Evolutionary conservation across 2,797 vertebrate species (phyloP).

Genomic region (Bradypodion pumilum): DNA sequence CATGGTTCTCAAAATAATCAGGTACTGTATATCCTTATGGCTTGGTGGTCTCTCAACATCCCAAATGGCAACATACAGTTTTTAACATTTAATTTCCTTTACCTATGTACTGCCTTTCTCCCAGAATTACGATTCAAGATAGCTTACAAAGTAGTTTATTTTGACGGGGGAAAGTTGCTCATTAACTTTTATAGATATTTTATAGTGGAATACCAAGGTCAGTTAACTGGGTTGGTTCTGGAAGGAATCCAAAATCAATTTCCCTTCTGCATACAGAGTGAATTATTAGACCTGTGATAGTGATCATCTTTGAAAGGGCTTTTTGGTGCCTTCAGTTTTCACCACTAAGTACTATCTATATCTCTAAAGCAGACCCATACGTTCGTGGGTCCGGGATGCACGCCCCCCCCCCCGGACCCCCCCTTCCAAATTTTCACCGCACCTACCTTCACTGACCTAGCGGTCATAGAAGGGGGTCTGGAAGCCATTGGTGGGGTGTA

Average conservation of each 20-base stretch:
- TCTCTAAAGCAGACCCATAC: too few species aligned
- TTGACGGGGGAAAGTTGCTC: background rate
- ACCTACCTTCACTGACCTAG: too few species aligned
- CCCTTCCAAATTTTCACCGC: too few species aligned
- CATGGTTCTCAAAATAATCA: background rate
- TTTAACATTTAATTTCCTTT: background rate
- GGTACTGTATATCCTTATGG: too few species aligned
- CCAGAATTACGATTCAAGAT: too few species aligned
- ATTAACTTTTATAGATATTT: background rate
- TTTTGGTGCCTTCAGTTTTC: background rate
- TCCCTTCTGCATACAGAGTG: background rate
- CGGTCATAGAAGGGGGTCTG: too few species aligned
- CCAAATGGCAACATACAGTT: too few species aligned
- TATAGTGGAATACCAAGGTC: background rate
- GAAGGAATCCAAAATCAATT: background rate
- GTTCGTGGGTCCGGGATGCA: too few species aligned
- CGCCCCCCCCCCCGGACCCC: too few species aligned
- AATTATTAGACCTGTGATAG: background rate
- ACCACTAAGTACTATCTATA: background rate
- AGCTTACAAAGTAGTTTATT: too few species aligned
- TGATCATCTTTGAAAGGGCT: background rate
- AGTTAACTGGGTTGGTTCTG: background rate
- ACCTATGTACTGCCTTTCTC: background rate
- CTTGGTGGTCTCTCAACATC: too few species aligned
- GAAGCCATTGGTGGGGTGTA: too few species aligned